A percentile compares a stretch with the other conserved stretches of the same genome.
Conservation (phyloP, 1,140 invertebrate species). For the Acromyrmex echinatior region DNA sequence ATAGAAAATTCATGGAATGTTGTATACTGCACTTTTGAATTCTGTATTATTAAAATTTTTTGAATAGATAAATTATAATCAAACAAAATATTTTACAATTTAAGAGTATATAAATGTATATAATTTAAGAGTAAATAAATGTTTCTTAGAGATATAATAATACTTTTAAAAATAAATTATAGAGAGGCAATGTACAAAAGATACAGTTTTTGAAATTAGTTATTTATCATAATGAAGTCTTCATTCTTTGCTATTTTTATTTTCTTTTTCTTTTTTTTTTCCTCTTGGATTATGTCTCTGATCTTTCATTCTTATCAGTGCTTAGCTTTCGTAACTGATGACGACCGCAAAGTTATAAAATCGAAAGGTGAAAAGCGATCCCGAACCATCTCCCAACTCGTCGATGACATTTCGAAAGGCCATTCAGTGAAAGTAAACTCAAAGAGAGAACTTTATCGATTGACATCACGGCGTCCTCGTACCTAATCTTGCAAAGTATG, state of each 20-base stretch:
- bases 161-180: not conserved
- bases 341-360: conserved; percentile 36
- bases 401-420: conserved; percentile 80
- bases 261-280: conserved; percentile 19
- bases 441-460: conserved; percentile 61
- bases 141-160: not conserved
- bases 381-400: conserved; percentile 30
- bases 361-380: conserved; percentile 64
- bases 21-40: not conserved
- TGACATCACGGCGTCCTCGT: conserved; percentile 69
- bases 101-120: not conserved
- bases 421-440: conserved; percentile 77
- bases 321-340: conserved; percentile 35
- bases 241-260: not conserved
- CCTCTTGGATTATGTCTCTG: not conserved
- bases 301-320: conserved; percentile 17
- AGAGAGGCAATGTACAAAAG: not conserved
- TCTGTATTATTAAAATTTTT: not conserved
- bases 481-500: conserved; percentile 59
- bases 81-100: not conserved
- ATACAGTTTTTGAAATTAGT: not conserved
- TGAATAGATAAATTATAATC: not conserved
- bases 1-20: no score
- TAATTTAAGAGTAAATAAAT: not conserved
- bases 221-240: not conserved